A percentile compares a stretch with the other conserved stretches of the same genome.
These are phyloP conservation scores for Lithobates pipiens DNA, from an alignment of 2,797 vertebrate genomes.

Conservation along the genomic window DNA sequence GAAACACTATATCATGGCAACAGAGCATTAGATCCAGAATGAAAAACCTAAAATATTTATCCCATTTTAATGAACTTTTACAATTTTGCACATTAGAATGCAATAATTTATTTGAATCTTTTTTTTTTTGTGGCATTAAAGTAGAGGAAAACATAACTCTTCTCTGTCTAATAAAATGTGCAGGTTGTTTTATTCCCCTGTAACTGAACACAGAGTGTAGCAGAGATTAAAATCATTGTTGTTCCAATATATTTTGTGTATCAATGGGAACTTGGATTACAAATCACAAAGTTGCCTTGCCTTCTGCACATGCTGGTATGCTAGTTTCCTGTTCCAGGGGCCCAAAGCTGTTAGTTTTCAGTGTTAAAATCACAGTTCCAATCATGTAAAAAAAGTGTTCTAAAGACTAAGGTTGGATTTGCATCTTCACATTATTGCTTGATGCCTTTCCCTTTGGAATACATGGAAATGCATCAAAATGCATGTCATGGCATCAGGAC, in stretches of 20 bases:
- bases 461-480: too few species aligned
- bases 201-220: not conserved
- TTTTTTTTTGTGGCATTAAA: not conserved
- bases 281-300: not conserved
- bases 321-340: too few species aligned
- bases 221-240: constrained; percentile 5
- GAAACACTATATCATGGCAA: constrained; percentile 28
- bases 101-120: constrained; percentile 42
- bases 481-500: too few species aligned
- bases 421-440: too few species aligned
- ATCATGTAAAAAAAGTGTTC: too few species aligned
- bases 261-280: not conserved
- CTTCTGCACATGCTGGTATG: too few species aligned
- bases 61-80: constrained; percentile 46
- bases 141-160: constrained; percentile 23
- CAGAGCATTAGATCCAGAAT: constrained; percentile 23
- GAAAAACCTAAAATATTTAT: constrained; percentile 48
- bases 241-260: constrained; percentile 14
- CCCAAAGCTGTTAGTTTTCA: too few species aligned
- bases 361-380: too few species aligned
- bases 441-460: too few species aligned
- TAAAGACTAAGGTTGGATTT: too few species aligned
- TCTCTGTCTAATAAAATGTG: constrained; percentile 19
- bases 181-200: constrained; percentile 17
- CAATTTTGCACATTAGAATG: constrained; percentile 28